Base-by-base conservation (phyloP, 2,888 invertebrate genomes). In the Congeria kusceri region DNA sequence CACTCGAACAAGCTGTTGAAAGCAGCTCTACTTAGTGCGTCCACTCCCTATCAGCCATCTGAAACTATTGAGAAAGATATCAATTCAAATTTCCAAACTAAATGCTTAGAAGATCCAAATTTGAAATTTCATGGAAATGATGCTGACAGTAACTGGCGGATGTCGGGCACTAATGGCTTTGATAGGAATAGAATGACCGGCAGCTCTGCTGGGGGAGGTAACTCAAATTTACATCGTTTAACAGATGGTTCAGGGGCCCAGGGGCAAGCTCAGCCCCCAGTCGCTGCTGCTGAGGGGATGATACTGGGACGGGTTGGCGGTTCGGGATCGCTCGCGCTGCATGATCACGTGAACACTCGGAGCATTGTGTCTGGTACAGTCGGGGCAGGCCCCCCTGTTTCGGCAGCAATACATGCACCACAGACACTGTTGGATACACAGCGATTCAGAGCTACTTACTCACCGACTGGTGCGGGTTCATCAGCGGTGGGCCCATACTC, bases 171-270 rank as follows among this genome's bases (percentile, higher is more conserved):
- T 66, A 87, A 89, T 90, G 90, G 89, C 62, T 85, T 76, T 78
- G 87, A 87, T 74, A 81, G 87, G 78, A 84, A 80, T 86, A 87
- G 88, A 88, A 86, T 90, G 89, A 89, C 88, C 73, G 89, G 89
- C 77, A 87, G 86, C 75, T 69, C 76, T 53, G 62, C 80, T 27
- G 75, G 81, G 58, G 85, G 86, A 32, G 84, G 71, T 73, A 83
- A 84, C 57, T 85, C 86, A 56, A 87, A 85, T 84, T 59, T 85
- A 53, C 71, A 64, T 80, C 87, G 86, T 80, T 73, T 86, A 53
- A 61, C 87, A 39, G 86, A 88, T 82, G 87, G 78, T 76, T 77
- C 81, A 62, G 68, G 74, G 32, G 77, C 78, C 75, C 83, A 81
- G 80, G 83, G 85, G 56, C 85, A 80, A 56, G 53, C 77, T 28